Conservation (phyloP, 2,888 invertebrate genomes). For the Orthosia cruda region DNA sequence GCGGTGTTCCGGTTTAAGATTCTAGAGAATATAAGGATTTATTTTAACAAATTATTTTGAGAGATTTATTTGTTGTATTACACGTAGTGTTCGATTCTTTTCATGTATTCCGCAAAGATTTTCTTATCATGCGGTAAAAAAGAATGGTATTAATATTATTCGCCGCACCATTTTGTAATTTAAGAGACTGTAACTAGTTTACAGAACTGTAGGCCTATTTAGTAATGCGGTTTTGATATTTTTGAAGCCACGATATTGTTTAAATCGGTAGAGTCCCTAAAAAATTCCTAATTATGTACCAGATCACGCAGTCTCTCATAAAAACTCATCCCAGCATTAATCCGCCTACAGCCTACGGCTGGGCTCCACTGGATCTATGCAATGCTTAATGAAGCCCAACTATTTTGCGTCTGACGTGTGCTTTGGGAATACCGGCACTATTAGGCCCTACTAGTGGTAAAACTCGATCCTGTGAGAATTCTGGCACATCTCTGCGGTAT, state of each 20-base stretch:
- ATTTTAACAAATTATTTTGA: background rate
- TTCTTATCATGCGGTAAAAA: too few species aligned
- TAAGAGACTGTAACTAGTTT: background rate
- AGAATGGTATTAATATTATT: too few species aligned
- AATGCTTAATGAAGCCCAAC: slow-evolving; percentile 18
- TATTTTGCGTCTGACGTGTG: slow-evolving; percentile 1
- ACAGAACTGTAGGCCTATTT: background rate
- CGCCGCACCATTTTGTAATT: background rate
- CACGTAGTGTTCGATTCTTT: too few species aligned
- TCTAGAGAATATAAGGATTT: background rate
- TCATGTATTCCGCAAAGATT: too few species aligned
- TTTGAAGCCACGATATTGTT: background rate
- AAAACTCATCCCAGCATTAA: background rate
- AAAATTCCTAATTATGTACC: too few species aligned
- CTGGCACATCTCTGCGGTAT: background rate
- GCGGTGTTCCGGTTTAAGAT: slow-evolving; percentile 13
- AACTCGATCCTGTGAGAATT: background rate
- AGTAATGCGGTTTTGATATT: background rate
- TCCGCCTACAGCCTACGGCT: background rate
- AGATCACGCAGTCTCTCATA: background rate
- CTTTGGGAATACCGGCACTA: slow-evolving; percentile 16
- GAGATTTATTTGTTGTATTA: background rate
- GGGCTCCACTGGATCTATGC: background rate
- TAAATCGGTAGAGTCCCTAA: too few species aligned
- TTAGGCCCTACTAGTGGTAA: background rate